A percentile compares a stretch with the other conserved stretches of the same genome.
Conservation (phyloP, 2,888 invertebrate species). For the Chydorus sphaericus region DNA sequence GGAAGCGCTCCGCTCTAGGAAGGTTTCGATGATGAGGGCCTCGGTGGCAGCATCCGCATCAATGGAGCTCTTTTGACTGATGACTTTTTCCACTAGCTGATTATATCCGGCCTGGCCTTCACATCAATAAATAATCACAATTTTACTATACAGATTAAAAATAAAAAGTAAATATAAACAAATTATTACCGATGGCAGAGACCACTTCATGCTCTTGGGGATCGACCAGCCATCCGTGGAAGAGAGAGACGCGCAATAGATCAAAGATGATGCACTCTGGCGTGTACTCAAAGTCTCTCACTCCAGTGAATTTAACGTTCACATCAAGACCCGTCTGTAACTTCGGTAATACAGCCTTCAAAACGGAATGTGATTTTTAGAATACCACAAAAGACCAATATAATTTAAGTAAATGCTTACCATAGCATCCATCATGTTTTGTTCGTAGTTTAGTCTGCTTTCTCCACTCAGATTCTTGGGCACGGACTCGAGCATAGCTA, state of each 20-base stretch:
- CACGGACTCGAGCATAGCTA: conserved; percentile 31
- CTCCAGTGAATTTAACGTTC: conserved; percentile 36
- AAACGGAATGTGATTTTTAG: too few species aligned
- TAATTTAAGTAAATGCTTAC: too few species aligned
- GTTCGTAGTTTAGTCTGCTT: conserved; percentile 34
- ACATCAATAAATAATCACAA: not conserved
- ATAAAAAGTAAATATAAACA: conserved; percentile 10
- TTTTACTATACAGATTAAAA: not conserved
- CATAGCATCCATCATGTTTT: conserved; percentile 39
- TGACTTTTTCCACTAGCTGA: conserved; percentile 38
- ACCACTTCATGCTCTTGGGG: conserved; percentile 29
- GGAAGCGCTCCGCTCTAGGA: conserved; percentile 33
- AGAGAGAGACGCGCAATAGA: conserved; percentile 35
- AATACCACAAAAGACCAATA: too few species aligned
- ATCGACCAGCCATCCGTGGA: conserved; percentile 43
- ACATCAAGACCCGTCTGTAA: conserved; percentile 40
- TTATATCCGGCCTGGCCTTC: conserved; percentile 31
- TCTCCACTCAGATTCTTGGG: conserved; percentile 31
- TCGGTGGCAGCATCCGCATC: conserved; percentile 20
- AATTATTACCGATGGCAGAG: conserved; percentile 26
- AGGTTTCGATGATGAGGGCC: conserved; percentile 34
- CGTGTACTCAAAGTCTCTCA: conserved; percentile 40
- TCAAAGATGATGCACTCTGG: conserved; percentile 40
- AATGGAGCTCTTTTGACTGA: conserved; percentile 29
- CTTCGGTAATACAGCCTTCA: conserved; percentile 34